Evolutionary conservation across 2,797 vertebrate species (phyloP).

Genomic region (Cirrhinus mrigala): DNA sequence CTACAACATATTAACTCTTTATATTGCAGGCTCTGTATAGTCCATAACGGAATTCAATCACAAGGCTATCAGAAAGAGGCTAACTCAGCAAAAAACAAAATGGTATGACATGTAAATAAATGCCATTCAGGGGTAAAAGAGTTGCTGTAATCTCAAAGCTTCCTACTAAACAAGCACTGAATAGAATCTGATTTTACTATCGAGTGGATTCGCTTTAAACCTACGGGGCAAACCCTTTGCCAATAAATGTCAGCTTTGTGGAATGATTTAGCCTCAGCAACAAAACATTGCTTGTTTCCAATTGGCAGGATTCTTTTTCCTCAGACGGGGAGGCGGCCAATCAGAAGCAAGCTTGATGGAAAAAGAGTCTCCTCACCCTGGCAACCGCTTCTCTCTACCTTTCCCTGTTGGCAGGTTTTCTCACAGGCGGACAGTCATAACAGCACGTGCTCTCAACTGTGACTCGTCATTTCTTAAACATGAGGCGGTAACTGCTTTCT

Average conservation of each 20-base stretch:
- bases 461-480: conserved; percentile 59
- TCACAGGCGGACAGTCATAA: conserved; percentile 67
- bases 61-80: background rate
- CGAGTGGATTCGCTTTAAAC: conserved; percentile 67
- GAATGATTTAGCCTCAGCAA: conserved; percentile 77
- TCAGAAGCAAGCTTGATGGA: conserved; percentile 71
- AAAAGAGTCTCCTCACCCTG: conserved; percentile 70
- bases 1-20: conserved; percentile 9
- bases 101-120: background rate
- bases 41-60: background rate
- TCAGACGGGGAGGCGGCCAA: conserved; percentile 69
- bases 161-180: background rate
- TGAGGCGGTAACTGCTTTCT: conserved; percentile 43
- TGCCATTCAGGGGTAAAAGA: background rate
- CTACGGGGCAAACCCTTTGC: conserved; percentile 63
- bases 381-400: conserved; percentile 76
- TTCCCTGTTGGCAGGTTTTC: conserved; percentile 67
- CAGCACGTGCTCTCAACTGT: conserved; percentile 60
- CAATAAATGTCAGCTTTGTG: conserved; percentile 73
- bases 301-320: conserved; percentile 79
- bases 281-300: conserved; percentile 81
- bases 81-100: background rate
- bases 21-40: background rate
- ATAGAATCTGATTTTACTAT: conserved; percentile 15
- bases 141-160: background rate